Evolutionary conservation across 2,888 invertebrate species (phyloP).

Genomic region (Parthenolecanium corni): DNA sequence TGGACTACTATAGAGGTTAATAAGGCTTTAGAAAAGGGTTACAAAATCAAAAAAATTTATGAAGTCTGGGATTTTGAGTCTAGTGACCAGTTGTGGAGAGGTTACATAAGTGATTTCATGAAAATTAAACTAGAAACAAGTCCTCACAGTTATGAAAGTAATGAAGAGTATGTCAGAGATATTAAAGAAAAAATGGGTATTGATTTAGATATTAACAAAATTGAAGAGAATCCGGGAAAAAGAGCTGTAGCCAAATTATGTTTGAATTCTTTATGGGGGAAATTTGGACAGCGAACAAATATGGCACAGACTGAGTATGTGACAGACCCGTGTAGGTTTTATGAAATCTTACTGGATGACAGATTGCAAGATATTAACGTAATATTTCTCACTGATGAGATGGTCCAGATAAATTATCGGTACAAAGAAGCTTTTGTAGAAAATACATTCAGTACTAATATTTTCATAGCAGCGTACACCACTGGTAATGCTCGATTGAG

Average conservation of each 20-base stretch:
- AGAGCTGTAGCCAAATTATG: conserved; percentile 33
- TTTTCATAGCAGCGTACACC: conserved; percentile 5
- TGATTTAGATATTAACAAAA: conserved; percentile 32
- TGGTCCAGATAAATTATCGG: conserved; percentile 12
- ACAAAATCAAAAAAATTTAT: conserved; percentile 15
- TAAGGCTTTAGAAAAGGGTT: conserved; percentile 21
- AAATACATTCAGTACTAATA: conserved; percentile 14
- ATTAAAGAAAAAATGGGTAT: conserved; percentile 20
- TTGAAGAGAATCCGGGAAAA: conserved; percentile 32
- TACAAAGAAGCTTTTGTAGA: conserved; percentile 7
- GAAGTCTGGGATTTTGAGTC: conserved; percentile 23
- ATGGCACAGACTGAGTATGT: conserved; percentile 37
- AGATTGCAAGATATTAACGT: neutral
- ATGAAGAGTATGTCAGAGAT: conserved; percentile 27
- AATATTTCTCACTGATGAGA: conserved; percentile 8
- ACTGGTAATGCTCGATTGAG: conserved; percentile 12
- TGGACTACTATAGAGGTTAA: conserved; percentile 17
- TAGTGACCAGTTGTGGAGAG: neutral
- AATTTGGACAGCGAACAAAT: conserved; percentile 33
- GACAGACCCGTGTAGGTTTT: conserved; percentile 4
- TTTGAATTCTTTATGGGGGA: conserved; percentile 34
- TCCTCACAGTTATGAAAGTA: conserved; percentile 19
- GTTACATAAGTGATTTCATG: too few species aligned
- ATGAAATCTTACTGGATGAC: conserved; percentile 8
- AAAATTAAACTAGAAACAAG: too few species aligned